Base-by-base conservation (phyloP, 2,888 invertebrate species). In the Labia minor region DNA sequence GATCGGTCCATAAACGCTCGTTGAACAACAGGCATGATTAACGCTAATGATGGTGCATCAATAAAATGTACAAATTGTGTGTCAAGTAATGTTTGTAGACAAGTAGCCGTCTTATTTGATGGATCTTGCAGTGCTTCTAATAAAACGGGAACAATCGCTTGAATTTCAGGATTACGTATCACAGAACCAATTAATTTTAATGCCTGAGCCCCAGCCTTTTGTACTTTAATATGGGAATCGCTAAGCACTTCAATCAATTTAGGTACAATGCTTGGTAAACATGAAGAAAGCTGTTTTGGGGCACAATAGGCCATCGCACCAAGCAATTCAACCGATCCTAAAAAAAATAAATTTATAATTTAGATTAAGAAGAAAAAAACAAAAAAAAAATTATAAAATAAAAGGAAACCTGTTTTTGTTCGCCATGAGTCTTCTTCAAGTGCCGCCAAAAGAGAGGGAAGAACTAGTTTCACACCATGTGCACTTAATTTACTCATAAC, bases 231-330 rank as follows among this genome's bases (percentile, higher is more conserved):
- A 77, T 99, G 99, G 0, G 98, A 97, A 80, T 99, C 99, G 70
- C 95, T 92, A 65, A 99, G 82, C 37, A 96, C 94, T 79, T 96
- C 96, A 70, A 97, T 96, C 49, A 99, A 82, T 75, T 95, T 95
- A 18, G 99, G 99, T 69, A 99, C 98, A 77, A 99, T 98, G 76
- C 90, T 94, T 1, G 99, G 99, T 73, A 99, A 82, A 77, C 98
- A 98, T 0, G 96, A 95, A 2, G 97, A 97, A 70, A 99, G 81
- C 78, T 99, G 99, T 77, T 97, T 96, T 0, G 99, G 99, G 0
- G 99, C 99, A 79, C 98, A 99, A 80, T 90, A 96, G 0, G 98
- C 97, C 97, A 99, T 98, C 11, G 96, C 94, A 10, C 98, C 97
- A 21, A 98, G 82, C 66, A 98, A 80, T 77, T 98, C 97, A 67